Percentiles rank a stretch among this genome's conserved stretches.
These are phyloP conservation scores for Mustela erminea DNA, from an alignment of 2,797 vertebrate species.

Conservation along the genomic window DNA sequence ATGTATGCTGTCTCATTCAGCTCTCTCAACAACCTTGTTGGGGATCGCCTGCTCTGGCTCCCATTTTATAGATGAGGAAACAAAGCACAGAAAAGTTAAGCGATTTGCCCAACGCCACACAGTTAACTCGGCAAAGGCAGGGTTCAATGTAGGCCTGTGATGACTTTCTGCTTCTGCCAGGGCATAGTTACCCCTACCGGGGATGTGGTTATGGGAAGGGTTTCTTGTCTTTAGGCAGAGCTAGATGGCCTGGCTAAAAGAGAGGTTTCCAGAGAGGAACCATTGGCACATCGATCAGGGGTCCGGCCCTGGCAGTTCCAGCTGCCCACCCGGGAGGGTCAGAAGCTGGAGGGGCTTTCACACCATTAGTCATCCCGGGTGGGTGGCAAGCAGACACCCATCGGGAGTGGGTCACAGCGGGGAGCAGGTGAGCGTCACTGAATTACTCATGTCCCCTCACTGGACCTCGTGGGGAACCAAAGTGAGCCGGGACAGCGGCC, in stretches of 20 bases:
- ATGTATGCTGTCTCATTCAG: background rate
- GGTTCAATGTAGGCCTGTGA: background rate
- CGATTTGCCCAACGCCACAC: background rate
- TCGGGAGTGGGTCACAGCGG: background rate
- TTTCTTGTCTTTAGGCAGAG: background rate
- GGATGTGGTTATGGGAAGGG: background rate
- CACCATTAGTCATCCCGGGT: background rate
- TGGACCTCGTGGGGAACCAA: background rate
- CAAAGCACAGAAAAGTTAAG: background rate
- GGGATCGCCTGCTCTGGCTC: background rate
- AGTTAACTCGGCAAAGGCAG: background rate
- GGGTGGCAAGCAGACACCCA: background rate
- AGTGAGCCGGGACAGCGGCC: background rate
- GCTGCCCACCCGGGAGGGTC: background rate
- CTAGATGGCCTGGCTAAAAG: background rate
- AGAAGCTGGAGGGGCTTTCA: conserved; percentile 35
- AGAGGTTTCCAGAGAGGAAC: background rate
- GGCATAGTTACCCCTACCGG: background rate
- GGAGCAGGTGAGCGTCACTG: background rate
- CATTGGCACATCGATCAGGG: background rate
- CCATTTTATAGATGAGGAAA: background rate
- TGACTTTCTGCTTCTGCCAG: background rate
- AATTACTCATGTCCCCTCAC: background rate
- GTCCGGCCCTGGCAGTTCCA: conserved; percentile 13
- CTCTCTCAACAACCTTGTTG: background rate